Evolutionary conservation across 1,140 invertebrate genomes (phyloP).

Genomic region (Drosophila kurseongensis): DNA sequence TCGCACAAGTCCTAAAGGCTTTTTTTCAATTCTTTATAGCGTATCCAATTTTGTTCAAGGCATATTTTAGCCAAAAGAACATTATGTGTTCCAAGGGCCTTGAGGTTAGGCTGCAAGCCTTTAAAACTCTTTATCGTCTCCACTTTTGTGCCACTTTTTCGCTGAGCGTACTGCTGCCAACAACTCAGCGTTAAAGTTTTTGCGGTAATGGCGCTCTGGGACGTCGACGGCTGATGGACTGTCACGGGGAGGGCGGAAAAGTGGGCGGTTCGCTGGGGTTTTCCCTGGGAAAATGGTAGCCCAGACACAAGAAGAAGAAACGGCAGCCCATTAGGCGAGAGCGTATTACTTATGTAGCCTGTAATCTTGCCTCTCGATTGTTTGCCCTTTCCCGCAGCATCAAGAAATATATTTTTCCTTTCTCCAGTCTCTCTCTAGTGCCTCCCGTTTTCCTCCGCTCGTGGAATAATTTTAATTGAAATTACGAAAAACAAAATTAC

Average conservation of each 20-base stretch:
- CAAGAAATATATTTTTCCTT: constrained; percentile 20
- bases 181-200: constrained; percentile 77
- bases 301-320: constrained; percentile 8
- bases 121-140: too few species aligned
- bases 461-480: constrained; percentile 81
- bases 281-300: background rate
- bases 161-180: constrained; percentile 25
- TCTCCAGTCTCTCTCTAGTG: background rate
- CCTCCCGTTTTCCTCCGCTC: constrained; percentile 19
- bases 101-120: too few species aligned
- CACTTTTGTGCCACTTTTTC: background rate
- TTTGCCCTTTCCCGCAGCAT: constrained; percentile 47
- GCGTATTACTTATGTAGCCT: constrained; percentile 76
- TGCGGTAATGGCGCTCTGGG: constrained; percentile 79
- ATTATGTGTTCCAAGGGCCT: too few species aligned
- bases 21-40: too few species aligned
- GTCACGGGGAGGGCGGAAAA: constrained; percentile 21
- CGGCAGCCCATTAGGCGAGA: constrained; percentile 71
- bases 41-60: too few species aligned
- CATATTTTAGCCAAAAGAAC: too few species aligned
- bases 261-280: constrained; percentile 9
- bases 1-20: too few species aligned
- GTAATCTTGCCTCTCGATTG: constrained; percentile 73
- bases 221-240: constrained; percentile 59
- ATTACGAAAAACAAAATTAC: constrained; percentile 74